Base-by-base conservation (phyloP, 2,888 invertebrate genomes). In the Poecilobothrus nobilitatus region DNA sequence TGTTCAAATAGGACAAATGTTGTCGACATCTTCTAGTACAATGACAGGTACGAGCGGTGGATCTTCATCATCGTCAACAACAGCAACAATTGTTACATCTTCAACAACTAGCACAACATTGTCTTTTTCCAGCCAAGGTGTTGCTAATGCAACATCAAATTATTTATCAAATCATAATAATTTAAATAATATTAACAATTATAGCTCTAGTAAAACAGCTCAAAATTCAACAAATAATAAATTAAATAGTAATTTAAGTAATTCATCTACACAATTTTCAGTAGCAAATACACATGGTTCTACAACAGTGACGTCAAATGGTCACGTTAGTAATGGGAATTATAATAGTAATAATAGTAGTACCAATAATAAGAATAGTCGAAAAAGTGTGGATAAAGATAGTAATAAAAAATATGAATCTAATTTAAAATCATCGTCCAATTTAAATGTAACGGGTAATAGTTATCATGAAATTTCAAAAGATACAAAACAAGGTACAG, bases 381-480 rank as follows among this genome's bases (percentile, higher is more conserved):
- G 80, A 70, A 72, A 71, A 62, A 80, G 81, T 74, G 73, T 78
- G 73, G 81, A 82, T 72, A 81, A 81, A 73, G 81, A 81, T 64
- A 81, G 76, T 69, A 78, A 76, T 69, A 64, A 63, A 71, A 71
- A 66, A 71, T 68, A 65, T 70, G 72, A 70, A 67, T 66, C 64
- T 67, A 68, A 69, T 65, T 33, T 67, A 67, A 66, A 69, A 6
- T 61, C 70, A 65, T 62, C 70, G 66, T 69, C 69, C 12, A 70
- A 70, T 22, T 73, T 74, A 63, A 71, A 71, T 53, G 70, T 71
- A 33, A 72, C 71, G 69, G 72, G 70, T 70, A 73, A 74, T 73
- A 76, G 74, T 70, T 71, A 72, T 67, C 65, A 65, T 65, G 65
- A 65, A 65, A 65, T 65, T 65, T 65, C 34, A 20, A 63, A 63